Percentiles rank a stretch among this genome's conserved stretches.
Evolutionary conservation across 2,888 invertebrate species (phyloP).

Genomic region (Sinotaia quadrata): DNA sequence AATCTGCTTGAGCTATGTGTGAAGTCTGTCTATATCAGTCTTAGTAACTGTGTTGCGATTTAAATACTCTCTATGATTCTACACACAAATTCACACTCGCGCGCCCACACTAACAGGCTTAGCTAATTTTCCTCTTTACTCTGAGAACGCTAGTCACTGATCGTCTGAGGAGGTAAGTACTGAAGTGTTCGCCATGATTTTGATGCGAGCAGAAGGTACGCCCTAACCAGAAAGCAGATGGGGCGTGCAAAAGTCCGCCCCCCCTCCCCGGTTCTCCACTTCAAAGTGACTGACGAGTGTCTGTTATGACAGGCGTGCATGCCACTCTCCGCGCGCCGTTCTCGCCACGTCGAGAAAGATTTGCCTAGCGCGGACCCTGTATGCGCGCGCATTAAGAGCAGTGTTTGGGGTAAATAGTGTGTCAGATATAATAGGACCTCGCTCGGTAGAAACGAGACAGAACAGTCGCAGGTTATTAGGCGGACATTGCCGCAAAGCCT

Average conservation of each 20-base stretch:
- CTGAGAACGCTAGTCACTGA: too few species aligned
- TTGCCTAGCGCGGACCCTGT: conserved; percentile 13
- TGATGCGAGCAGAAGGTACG: conserved; percentile 34
- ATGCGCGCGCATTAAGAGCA: conserved; percentile 29
- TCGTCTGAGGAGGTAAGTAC: too few species aligned
- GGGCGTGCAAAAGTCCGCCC: conserved; percentile 19
- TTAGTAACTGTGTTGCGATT: too few species aligned
- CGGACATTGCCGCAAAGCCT: conserved; percentile 26
- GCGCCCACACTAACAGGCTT: too few species aligned
- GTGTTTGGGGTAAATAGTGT: conserved; percentile 39
- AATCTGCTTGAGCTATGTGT: too few species aligned
- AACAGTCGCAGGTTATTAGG: conserved; percentile 31
- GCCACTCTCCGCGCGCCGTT: conserved; percentile 22
- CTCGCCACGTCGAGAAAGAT: conserved; percentile 27
- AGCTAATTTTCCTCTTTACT: too few species aligned
- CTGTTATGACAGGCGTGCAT: conserved; percentile 40
- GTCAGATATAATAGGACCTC: conserved; percentile 27
- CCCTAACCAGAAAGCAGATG: conserved; percentile 33
- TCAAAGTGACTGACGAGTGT: conserved; percentile 37
- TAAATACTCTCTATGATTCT: too few species aligned
- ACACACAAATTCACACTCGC: too few species aligned
- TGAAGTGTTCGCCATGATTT: conserved; percentile 31
- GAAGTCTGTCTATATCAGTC: too few species aligned
- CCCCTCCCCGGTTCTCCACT: conserved; percentile 33
- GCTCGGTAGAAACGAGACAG: conserved; percentile 29